Conservation (phyloP, 2,888 invertebrate species). For the Pecten maximus region DNA sequence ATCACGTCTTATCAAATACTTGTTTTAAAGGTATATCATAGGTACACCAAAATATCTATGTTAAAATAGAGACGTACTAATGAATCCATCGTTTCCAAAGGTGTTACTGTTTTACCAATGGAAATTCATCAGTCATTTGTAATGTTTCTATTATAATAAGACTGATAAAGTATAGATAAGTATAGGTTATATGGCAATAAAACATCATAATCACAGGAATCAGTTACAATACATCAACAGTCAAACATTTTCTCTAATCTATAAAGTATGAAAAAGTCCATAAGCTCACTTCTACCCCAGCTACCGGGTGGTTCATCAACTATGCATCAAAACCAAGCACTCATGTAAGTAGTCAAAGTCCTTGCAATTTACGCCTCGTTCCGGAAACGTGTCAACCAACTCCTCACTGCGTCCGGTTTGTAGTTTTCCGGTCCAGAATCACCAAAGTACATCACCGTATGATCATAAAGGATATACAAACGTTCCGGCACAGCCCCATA, state of each 20-base stretch:
- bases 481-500: constrained; percentile 60
- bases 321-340: background rate
- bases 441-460: constrained; percentile 44
- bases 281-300: no score
- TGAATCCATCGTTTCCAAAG: constrained; percentile 9
- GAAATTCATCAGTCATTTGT: background rate
- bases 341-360: no score
- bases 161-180: no score
- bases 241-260: background rate
- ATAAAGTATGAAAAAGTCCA: no score
- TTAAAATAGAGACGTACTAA: background rate
- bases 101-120: background rate
- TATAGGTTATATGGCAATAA: background rate
- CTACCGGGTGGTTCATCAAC: no score
- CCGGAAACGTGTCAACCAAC: constrained; percentile 31
- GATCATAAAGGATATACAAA: constrained; percentile 54
- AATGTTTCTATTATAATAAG: background rate
- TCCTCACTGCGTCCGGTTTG: constrained; percentile 27
- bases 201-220: background rate
- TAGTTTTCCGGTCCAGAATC: constrained; percentile 52
- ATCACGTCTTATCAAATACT: no score
- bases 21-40: no score
- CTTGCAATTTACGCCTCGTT: background rate
- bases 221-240: background rate
- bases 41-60: no score